These are phyloP conservation scores for Elysia chlorotica DNA, from an alignment of 1,140 invertebrate genomes.

Conservation along the genomic window DNA sequence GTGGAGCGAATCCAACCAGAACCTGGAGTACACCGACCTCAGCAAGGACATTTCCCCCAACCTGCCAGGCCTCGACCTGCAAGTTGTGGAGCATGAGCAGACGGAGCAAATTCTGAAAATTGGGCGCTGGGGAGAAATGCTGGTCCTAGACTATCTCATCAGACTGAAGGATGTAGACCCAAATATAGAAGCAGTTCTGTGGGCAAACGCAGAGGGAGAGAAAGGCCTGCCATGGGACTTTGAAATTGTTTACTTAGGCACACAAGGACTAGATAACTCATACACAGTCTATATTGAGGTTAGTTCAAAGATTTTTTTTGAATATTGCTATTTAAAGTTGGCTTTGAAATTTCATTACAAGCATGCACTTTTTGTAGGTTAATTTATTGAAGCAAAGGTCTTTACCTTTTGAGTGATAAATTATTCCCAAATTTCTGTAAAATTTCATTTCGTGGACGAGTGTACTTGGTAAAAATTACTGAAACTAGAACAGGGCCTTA, in stretches of 20 bases:
- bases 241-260: too few relatives aligned
- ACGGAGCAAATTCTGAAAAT: too few relatives aligned
- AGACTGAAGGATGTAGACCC: not conserved
- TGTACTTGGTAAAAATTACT: not conserved
- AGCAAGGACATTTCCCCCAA: not conserved
- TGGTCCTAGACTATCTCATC: not conserved
- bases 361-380: not conserved
- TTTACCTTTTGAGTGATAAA: not conserved
- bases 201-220: not conserved
- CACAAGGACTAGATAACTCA: not conserved
- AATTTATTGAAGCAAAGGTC: not conserved
- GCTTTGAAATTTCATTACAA: not conserved
- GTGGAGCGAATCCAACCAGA: not conserved
- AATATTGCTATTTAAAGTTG: too few relatives aligned
- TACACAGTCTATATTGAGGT: not conserved
- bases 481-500: too few relatives aligned
- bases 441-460: not conserved
- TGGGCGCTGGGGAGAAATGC: not conserved
- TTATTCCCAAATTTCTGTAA: not conserved
- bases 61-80: not conserved
- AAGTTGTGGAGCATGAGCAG: too few relatives aligned
- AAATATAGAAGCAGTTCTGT: not conserved
- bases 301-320: too few relatives aligned
- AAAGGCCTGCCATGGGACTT: not conserved
- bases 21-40: not conserved